Evolutionary conservation across 2,888 invertebrate species (phyloP).

Genomic region (Timandra comae): DNA sequence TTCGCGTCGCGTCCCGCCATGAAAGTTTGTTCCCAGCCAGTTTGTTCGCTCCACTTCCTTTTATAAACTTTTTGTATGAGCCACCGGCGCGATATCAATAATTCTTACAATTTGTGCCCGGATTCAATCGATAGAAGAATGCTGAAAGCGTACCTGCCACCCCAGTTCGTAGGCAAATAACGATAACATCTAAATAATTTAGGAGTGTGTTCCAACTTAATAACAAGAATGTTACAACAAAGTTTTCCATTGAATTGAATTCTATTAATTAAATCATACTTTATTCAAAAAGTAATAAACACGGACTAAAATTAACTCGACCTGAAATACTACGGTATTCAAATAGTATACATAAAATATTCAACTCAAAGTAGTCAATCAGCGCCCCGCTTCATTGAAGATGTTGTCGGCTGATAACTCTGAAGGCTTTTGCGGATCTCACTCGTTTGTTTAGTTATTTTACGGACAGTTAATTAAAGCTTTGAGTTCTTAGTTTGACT

Average conservation of each 20-base stretch:
- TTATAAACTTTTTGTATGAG: conserved; percentile 71
- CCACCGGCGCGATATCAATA: conserved; percentile 61
- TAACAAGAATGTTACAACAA: too few species aligned
- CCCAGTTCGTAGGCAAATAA: conserved; percentile 17
- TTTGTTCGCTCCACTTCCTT: conserved; percentile 72
- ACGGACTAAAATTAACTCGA: too few species aligned
- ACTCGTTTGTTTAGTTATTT: conserved; percentile 56
- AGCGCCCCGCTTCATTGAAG: conserved; percentile 28
- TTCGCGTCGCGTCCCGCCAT: conserved; percentile 58
- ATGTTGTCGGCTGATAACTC: conserved; percentile 33
- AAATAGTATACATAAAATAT: conserved; percentile 6
- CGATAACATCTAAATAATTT: conserved; percentile 16
- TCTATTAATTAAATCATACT: too few species aligned
- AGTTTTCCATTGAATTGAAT: too few species aligned
- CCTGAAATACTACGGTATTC: too few species aligned
- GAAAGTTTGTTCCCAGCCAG: conserved; percentile 68
- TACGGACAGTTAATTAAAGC: conserved; percentile 71
- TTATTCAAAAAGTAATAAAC: too few species aligned
- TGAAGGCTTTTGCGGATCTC: conserved; percentile 36
- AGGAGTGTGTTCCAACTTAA: too few species aligned
- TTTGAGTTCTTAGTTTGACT: conserved; percentile 59
- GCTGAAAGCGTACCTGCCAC: conserved; percentile 30
- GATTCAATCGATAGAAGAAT: conserved; percentile 41
- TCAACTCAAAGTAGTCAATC: conserved; percentile 32
- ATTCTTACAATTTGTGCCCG: conserved; percentile 61